Evolutionary conservation across 2,888 invertebrate species (phyloP), one percentile per base, ranked within the genome.

Genomic region (Torymus aiolomorphi): DNA sequence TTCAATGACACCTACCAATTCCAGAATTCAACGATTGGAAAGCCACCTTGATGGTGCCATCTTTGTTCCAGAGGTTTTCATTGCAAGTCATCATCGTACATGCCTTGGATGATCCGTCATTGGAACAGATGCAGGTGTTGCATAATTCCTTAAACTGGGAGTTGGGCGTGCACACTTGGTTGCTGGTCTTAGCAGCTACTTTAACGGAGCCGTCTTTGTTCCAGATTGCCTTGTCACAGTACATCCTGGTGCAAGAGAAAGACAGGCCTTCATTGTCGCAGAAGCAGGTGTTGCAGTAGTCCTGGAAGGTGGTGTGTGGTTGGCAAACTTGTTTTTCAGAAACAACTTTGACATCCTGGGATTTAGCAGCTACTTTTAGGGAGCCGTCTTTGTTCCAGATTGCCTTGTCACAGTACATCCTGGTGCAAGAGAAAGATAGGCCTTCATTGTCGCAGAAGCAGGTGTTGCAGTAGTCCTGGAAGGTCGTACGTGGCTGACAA

Each of bases 381-480:
- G 14, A 54, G 11, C 76, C 76, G n/a, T 76, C 54, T 4, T 52
- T 13, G 14, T 69, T 76, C 73, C 75, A 75, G 12, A 75, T 13
- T 4, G 59, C 42, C 24, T 20, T 49, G 3, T 57, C 65, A 20
- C 86, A 86, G 0, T 2, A 8, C 69, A 66, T 91, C 20, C 91
- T 81, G 1, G 92, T 92, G 86, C 92, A 93, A 84, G 90, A 91
- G 2, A 91, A 90, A 72, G 89, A 89, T n/a, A n/a, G n/a, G 2
- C 93, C 92, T 74, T 93, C 92, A 14, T 90, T 86, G 78, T 92
- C 92, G 85, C 93, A 93, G 13, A 91, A 90, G 84, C 93, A 93
- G 86, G 91, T 92, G 84, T 93, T 93, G 87, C 93, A 93, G 76
- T 92, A 92, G 74, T 92, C 24, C 12, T 76, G 80, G 62, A 76